Base-by-base conservation (phyloP, 2,888 invertebrate genomes). In the Pegoplata infirma region DNA sequence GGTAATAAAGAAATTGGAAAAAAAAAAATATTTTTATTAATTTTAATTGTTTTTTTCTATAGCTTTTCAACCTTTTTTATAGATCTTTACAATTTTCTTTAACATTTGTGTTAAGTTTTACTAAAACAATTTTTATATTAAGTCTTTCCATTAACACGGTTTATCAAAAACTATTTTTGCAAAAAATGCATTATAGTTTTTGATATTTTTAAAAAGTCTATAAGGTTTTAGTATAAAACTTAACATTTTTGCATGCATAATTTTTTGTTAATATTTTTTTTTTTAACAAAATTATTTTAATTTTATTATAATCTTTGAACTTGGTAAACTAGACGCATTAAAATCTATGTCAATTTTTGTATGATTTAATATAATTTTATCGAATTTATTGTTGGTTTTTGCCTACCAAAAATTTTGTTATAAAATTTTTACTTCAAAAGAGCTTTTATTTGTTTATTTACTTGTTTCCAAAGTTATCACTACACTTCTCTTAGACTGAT, bases 91-190 rank as follows among this genome's bases (percentile, higher is more conserved):
- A 75, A 66, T 79, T 80, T 72, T 76, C 56, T 49, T 79, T 19
- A 75, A 69, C 77, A 69, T 80, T 74, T 80, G 67, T 55, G 40
- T 25, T 59, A 58, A 40, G 75, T 56, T 82, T 82, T 75, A 77
- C 80, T 71, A 87, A 82, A 71, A 85, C 80, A 12, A 87, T 86
- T 82, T 84, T 85, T 17, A 87, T 86, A 82, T 84, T 82, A 68
- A 87, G 80, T 83, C 84, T 83, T 80, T 84, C 86, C 87, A 87
- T 87, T 76, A 83, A 81, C 83, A 67, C 82, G 36, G 51, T 28
- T 53, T 5, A 40, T 77, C 46, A 36, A 67, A 67, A 64, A 69
- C 80, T 80, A 80, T 74, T 81, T n/a, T n/a, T 51, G 28, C 16
- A 40, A 59, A 19, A 36, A 56, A 28, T 51, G 55, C 53, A 59